These are phyloP conservation scores for Apostichopus californicus DNA, from an alignment of 35 echinoderm and acorn worm genomes.

Conservation along the genomic window DNA sequence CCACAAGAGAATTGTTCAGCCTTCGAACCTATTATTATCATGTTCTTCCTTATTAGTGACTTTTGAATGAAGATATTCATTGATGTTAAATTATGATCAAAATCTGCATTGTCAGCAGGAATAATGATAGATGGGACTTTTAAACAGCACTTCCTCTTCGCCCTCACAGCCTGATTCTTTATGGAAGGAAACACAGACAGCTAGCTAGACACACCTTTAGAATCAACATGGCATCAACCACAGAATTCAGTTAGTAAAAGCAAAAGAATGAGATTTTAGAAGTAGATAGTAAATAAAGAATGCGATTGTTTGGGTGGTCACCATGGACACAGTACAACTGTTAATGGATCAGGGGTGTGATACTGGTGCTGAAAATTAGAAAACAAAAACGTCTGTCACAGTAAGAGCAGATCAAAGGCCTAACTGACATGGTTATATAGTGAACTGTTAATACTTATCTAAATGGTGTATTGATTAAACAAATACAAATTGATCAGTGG, in stretches of 20 bases:
- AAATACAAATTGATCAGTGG: too few relatives aligned
- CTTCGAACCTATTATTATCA: too few relatives aligned
- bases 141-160: not conserved
- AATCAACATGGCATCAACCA: not conserved
- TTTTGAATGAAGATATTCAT: too few relatives aligned
- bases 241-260: not conserved
- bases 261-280: not conserved
- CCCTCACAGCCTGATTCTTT: not conserved
- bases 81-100: too few relatives aligned
- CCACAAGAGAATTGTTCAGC: too few relatives aligned
- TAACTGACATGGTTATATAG: too few relatives aligned
- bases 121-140: not conserved
- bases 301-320: not conserved
- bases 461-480: too few relatives aligned
- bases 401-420: too few relatives aligned
- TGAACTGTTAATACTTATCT: too few relatives aligned
- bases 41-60: too few relatives aligned
- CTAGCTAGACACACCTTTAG: not conserved
- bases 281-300: slow-evolving; percentile 5
- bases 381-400: not conserved
- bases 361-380: not conserved
- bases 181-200: not conserved
- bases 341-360: not conserved
- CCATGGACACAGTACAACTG: not conserved
- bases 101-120: not conserved